Conservation (phyloP, 2,113 vertebrate genomes). For the Solenodon paradoxus region DNA sequence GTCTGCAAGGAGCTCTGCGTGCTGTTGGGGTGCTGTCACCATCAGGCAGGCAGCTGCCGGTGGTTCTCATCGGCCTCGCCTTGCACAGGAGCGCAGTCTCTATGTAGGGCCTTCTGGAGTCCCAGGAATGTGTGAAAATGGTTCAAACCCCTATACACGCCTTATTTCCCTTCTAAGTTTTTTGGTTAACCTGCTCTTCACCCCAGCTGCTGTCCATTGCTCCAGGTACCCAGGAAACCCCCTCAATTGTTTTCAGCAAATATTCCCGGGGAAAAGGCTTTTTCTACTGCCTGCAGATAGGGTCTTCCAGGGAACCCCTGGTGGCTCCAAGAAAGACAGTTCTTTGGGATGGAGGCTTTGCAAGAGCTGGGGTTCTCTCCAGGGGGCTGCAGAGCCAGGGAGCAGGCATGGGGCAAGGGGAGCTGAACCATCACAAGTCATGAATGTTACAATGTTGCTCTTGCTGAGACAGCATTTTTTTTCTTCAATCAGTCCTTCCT, state of each 20-base stretch:
- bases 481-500: neutral
- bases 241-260: neutral
- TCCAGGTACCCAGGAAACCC: neutral
- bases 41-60: accelerated
- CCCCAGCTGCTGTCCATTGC: neutral
- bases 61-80: no score
- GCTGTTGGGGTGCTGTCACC: no score
- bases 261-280: neutral
- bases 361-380: neutral
- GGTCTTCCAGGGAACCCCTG: neutral
- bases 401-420: neutral
- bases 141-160: neutral
- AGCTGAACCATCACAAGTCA: neutral
- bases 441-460: neutral
- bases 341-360: neutral
- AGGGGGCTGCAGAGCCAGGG: neutral
- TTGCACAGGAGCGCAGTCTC: no score
- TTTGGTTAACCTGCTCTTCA: neutral
- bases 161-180: neutral
- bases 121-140: neutral
- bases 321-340: neutral
- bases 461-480: neutral
- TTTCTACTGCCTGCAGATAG: no score
- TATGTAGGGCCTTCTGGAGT: neutral
- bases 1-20: neutral